phyloP scores from a whole-genome alignment of 1,140 invertebrate genomes.

The Globodera ellingtonae region DNA sequence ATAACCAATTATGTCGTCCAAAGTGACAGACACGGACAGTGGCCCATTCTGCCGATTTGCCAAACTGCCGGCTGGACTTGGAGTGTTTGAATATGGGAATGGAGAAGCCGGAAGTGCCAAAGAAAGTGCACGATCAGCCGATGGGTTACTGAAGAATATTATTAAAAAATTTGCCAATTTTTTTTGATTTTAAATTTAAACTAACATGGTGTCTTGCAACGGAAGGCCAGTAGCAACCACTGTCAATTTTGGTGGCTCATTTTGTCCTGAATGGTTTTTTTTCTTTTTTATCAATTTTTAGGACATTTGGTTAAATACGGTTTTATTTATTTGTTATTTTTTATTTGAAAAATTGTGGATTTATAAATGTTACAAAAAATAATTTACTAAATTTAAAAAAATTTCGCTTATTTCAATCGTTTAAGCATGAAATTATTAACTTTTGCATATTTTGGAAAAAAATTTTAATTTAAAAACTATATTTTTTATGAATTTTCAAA shows the following conservation, averaged over 20 bases:
- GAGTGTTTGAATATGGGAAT: not conserved
- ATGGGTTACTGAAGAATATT: not conserved
- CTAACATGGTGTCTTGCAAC: not conserved
- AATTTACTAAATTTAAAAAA: too few relatives aligned
- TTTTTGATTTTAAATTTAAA: not conserved
- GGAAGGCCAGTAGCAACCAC: too few relatives aligned
- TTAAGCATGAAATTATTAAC: too few relatives aligned
- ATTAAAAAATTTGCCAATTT: not conserved
- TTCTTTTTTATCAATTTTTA: too few relatives aligned
- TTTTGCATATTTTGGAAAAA: too few relatives aligned
- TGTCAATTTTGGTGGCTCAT: too few relatives aligned
- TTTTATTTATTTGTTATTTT: too few relatives aligned
- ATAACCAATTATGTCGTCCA: conserved; percentile 27
- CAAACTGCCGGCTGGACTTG: conserved; percentile 9
- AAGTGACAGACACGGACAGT: conserved; percentile 13
- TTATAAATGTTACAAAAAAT: too few relatives aligned
- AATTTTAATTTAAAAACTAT: not conserved
- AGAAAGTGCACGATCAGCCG: not conserved
- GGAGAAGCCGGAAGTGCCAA: not conserved
- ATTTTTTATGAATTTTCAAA: conserved; percentile 1
- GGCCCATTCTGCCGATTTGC: not conserved
- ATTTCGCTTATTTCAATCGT: too few relatives aligned
- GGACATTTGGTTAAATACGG: too few relatives aligned
- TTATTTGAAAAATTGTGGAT: too few relatives aligned
- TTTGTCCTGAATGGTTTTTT: too few relatives aligned